Percentiles rank a stretch among this genome's conserved stretches.
Conservation (phyloP, 2,113 vertebrate genomes). For the Prunella himalayana region DNA sequence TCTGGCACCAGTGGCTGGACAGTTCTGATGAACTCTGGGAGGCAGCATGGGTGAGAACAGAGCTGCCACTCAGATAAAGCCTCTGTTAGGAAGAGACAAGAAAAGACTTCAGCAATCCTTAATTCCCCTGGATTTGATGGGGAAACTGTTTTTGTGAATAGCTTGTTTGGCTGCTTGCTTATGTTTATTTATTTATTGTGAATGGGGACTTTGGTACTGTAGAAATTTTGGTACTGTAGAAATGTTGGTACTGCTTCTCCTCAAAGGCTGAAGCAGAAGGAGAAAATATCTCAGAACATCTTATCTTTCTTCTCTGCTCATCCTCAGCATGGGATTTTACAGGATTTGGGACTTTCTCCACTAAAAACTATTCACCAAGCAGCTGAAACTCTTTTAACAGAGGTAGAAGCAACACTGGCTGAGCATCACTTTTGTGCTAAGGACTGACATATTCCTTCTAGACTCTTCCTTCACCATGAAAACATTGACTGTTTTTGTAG, state of each 20-base stretch:
- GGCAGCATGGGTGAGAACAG: background rate
- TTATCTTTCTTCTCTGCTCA: background rate
- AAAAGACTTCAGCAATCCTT: background rate
- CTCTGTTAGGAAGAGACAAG: background rate
- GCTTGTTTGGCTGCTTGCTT: background rate
- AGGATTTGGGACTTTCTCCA: background rate
- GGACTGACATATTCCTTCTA: background rate
- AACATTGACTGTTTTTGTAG: background rate
- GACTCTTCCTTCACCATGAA: background rate
- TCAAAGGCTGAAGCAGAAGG: background rate
- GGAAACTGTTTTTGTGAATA: background rate
- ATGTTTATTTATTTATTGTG: background rate
- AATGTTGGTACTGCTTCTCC: background rate
- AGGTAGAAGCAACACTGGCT: background rate
- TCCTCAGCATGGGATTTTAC: background rate
- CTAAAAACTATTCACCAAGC: background rate
- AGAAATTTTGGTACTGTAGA: background rate
- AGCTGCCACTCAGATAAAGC: rapidly evolving
- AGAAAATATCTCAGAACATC: background rate
- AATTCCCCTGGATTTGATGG: background rate
- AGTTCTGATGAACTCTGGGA: background rate
- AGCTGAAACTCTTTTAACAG: background rate
- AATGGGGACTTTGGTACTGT: background rate
- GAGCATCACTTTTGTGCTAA: background rate
- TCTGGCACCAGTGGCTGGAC: background rate